A percentile compares a stretch with the other conserved stretches of the same genome.
Evolutionary conservation across 1,140 invertebrate species (phyloP).

Genomic region (Cotesia glomerata): DNA sequence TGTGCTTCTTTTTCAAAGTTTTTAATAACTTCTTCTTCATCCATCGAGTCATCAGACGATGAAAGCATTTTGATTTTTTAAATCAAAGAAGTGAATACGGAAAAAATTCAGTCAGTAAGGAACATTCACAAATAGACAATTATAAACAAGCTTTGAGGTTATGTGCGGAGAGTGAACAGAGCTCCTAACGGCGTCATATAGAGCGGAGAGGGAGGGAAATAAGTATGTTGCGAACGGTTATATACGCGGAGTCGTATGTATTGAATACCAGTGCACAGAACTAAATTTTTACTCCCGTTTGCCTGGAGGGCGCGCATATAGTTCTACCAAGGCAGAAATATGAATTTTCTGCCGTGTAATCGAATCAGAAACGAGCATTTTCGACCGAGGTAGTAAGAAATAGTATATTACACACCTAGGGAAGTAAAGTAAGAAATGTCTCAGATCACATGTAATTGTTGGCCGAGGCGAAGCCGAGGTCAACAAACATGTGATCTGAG

Average conservation of each 20-base stretch:
- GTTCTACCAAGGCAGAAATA: not conserved
- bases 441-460: no score
- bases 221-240: not conserved
- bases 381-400: constrained; percentile 17
- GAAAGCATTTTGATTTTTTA: not conserved
- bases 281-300: not conserved
- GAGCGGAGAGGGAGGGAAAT: no score
- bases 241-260: not conserved
- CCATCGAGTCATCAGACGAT: constrained; percentile 16
- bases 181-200: no score
- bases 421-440: no score
- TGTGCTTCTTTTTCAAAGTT: constrained; percentile 23
- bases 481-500: no score
- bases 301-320: not conserved
- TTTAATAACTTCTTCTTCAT: constrained; percentile 27
- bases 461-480: no score
- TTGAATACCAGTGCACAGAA: not conserved
- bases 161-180: no score
- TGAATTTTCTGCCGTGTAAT: not conserved
- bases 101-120: no score
- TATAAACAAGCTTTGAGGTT: no score
- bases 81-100: no score
- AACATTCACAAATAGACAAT: no score
- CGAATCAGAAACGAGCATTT: constrained; percentile 6
- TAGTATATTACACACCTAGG: no score